A percentile compares a stretch with the other conserved stretches of the same genome.
These are phyloP conservation scores for Gymnopithys bicolor DNA, from an alignment of 2,797 vertebrate genomes.

Conservation along the genomic window DNA sequence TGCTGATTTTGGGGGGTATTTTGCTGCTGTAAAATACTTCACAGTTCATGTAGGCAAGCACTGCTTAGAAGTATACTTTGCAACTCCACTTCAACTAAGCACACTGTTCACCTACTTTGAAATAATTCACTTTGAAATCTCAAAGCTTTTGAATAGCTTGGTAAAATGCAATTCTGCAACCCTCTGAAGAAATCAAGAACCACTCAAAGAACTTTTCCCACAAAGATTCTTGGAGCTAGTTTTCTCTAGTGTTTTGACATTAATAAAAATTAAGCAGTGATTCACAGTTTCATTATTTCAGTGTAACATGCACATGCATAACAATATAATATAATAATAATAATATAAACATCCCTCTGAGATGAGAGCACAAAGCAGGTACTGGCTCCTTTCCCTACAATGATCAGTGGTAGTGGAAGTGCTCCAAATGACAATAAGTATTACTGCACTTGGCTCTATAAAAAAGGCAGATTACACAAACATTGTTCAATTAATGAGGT, in stretches of 20 bases:
- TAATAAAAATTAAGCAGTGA: neutral
- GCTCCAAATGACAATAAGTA: neutral
- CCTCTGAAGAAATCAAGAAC: neutral
- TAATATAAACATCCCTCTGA: neutral
- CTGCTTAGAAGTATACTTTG: neutral
- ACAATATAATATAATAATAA: too few relatives aligned
- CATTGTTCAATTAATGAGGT: neutral
- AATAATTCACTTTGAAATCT: neutral
- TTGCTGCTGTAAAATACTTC: neutral
- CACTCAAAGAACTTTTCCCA: neutral
- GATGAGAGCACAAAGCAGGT: neutral
- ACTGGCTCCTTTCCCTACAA: neutral
- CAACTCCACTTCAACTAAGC: neutral
- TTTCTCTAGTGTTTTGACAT: neutral
- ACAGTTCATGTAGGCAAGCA: neutral
- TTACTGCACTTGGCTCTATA: neutral
- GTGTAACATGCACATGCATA: rapidly evolving
- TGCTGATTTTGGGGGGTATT: neutral
- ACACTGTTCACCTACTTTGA: neutral
- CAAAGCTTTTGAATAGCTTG: neutral
- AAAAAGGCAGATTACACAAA: neutral
- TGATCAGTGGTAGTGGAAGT: neutral
- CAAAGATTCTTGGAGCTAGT: neutral
- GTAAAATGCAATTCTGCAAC: neutral
- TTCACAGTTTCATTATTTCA: neutral